A percentile compares a stretch with the other conserved stretches of the same genome.
These are phyloP conservation scores for Grammomys dolichurus DNA, from an alignment of 2,113 vertebrate genomes.

Conservation along the genomic window DNA sequence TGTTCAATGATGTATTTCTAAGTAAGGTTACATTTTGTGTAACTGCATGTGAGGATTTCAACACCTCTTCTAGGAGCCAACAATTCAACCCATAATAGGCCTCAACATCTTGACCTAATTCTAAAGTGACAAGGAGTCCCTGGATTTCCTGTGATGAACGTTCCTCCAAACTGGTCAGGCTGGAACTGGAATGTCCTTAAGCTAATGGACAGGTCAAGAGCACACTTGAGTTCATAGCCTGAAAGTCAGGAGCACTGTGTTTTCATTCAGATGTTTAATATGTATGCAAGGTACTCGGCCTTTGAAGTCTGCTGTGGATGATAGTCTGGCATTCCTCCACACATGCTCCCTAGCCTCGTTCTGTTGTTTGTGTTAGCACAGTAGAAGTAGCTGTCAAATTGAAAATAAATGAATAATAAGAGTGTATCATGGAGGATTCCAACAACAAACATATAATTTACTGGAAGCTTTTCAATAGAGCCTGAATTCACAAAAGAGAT, in stretches of 20 bases:
- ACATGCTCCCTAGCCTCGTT: neutral
- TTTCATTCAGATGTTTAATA: slow-evolving; percentile 35
- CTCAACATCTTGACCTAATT: neutral
- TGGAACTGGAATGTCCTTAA: neutral
- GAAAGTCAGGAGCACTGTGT: neutral
- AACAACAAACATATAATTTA: slow-evolving; percentile 51
- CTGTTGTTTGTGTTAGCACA: neutral
- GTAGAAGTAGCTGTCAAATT: slow-evolving; percentile 31
- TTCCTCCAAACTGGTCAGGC: neutral
- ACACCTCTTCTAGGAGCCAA: neutral
- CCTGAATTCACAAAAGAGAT: neutral
- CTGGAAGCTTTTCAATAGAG: neutral
- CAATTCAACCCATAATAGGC: neutral
- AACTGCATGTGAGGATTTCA: neutral
- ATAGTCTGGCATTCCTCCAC: neutral
- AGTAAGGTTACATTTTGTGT: slow-evolving; percentile 3
- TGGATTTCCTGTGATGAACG: slow-evolving; percentile 39
- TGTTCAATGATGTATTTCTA: neutral
- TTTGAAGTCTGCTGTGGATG: slow-evolving; percentile 22
- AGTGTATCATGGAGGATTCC: neutral
- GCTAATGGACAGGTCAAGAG: neutral
- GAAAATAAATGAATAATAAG: slow-evolving; percentile 64
- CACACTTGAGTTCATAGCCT: slow-evolving; percentile 11
- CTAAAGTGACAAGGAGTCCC: neutral
- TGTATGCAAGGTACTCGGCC: neutral